Evolutionary conservation across 2,113 vertebrate genomes (phyloP).

Genomic region (Montifringilla adamsi): DNA sequence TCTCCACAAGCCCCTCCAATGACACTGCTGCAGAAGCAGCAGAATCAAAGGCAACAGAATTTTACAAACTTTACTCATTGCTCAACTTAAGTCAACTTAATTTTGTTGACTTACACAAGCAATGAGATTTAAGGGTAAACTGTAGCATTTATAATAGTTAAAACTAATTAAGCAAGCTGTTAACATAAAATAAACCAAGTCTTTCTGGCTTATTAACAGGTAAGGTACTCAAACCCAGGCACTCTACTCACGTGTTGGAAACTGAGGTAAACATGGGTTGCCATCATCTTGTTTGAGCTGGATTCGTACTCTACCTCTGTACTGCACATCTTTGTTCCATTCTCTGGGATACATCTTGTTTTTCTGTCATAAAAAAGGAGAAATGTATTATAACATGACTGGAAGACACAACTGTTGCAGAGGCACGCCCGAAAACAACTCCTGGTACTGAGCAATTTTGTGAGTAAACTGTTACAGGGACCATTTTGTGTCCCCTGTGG

Average conservation of each 20-base stretch:
- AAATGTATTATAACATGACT: neutral
- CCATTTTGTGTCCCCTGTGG: neutral
- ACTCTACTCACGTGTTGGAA: slow-evolving; percentile 84
- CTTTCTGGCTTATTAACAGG: neutral
- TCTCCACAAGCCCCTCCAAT: neutral
- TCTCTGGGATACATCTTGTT: slow-evolving; percentile 95
- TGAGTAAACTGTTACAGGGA: neutral
- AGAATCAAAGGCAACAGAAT: neutral
- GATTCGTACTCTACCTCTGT: slow-evolving; percentile 88
- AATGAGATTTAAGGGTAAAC: neutral
- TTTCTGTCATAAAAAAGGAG: slow-evolving; percentile 53
- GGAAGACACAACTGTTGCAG: neutral
- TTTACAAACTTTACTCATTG: neutral
- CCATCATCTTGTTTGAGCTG: slow-evolving; percentile 92
- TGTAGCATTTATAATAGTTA: neutral
- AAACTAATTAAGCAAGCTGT: neutral
- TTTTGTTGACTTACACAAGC: neutral
- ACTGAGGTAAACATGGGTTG: slow-evolving; percentile 84
- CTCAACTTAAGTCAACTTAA: neutral
- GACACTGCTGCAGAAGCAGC: neutral
- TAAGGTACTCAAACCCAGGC: neutral
- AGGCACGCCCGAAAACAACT: neutral
- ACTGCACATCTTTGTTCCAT: slow-evolving; percentile 92
- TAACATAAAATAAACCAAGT: neutral
- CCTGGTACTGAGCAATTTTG: neutral